These are phyloP conservation scores for Aricia artaxerxes DNA, from an alignment of 2,888 invertebrate species.

Conservation along the genomic window DNA sequence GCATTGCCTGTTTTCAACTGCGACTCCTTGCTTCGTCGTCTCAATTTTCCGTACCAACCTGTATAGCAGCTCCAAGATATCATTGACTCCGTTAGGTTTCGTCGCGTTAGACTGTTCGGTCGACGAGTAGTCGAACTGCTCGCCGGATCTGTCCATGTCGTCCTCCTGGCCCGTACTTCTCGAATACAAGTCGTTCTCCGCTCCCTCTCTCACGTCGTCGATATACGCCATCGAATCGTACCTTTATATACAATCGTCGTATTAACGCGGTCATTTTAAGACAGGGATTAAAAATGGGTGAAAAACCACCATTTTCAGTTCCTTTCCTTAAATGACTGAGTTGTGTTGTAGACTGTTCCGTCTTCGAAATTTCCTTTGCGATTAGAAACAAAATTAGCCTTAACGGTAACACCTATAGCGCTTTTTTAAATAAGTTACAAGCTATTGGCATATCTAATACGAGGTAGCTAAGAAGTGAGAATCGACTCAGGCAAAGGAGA, in stretches of 20 bases:
- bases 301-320: background rate
- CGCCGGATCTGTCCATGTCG: slow-evolving; percentile 38
- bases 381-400: background rate
- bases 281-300: slow-evolving; percentile 3
- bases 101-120: slow-evolving; percentile 39
- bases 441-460: background rate
- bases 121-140: slow-evolving; percentile 36
- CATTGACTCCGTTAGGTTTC: slow-evolving; percentile 46
- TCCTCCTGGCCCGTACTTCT: slow-evolving; percentile 60
- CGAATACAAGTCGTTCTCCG: slow-evolving; percentile 68
- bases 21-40: slow-evolving; percentile 17
- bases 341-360: background rate
- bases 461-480: background rate
- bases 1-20: background rate
- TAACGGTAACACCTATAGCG: background rate
- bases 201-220: slow-evolving; percentile 69
- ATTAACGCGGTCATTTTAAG: slow-evolving; percentile 15
- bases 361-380: background rate
- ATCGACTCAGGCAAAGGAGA: background rate
- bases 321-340: slow-evolving; percentile 17
- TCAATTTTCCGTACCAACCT: slow-evolving; percentile 41
- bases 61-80: slow-evolving; percentile 68
- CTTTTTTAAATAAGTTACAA: background rate
- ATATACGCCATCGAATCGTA: slow-evolving; percentile 79
- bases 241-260: slow-evolving; percentile 31